Evolutionary conservation across 2,888 invertebrate genomes (phyloP), one percentile per base, ranked within the genome.

Genomic region (Calliphora vomitoria): DNA sequence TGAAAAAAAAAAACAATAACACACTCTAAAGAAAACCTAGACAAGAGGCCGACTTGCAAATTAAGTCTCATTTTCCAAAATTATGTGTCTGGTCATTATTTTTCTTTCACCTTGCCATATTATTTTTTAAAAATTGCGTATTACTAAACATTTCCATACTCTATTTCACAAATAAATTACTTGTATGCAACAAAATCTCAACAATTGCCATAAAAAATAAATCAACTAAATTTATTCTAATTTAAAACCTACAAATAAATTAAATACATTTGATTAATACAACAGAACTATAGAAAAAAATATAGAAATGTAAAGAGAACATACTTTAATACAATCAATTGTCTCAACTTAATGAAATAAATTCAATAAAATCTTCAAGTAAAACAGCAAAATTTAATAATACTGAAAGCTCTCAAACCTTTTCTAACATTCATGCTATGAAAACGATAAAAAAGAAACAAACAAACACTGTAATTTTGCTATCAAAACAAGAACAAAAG

Each of bases 241-340:
- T 0, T 4, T 8, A n/a, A 4, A 3, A 64, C 4, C n/a, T 38
- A 38, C 4, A 38, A 11, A 8, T 3, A 64, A 4, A 10, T 38
- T 50, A n/a, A 50, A 50, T n/a, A n/a, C 15, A 38, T 64, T 38
- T 6, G 38, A 31, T 1, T 10, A 11, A 38, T n/a, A 64, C 15
- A 62, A 20, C 31, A 35, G 35, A 62, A 62, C 13, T n/a, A 31
- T 20, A 31, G 13, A 60, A 31, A 6, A 11, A 8, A 60, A 31
- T 1, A 25, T n/a, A n/a, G 25, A 25, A 25, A 25, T 25, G 25
- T 1, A 8, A 10, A 47, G 53, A 71, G 20, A 25, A 20, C 18
- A 13, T 13, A 58, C 25, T 78, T 58, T 44, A 78, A 79, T 69
- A 69, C 11, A 79, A 79, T 79, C 79, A 58, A 79, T 79, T 69